Conservation (phyloP, 2,888 invertebrate species). For the Synanthedon myopaeformis region DNA sequence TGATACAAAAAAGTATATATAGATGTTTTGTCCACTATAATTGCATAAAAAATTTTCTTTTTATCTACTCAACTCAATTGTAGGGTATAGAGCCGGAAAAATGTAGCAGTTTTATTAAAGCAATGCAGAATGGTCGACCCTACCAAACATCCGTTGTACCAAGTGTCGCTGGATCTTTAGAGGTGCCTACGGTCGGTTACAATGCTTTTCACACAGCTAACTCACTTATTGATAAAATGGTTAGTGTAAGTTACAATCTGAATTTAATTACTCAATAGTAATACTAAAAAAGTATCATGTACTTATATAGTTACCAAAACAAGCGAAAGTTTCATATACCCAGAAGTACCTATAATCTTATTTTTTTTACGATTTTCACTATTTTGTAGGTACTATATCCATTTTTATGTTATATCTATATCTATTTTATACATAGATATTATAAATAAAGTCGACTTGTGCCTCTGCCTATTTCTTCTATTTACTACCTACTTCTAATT, state of each 20-base stretch:
- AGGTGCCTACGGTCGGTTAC: slow-evolving; percentile 26
- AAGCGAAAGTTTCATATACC: too few species aligned
- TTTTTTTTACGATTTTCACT: too few species aligned
- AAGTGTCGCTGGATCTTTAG: slow-evolving; percentile 22
- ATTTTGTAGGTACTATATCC: too few species aligned
- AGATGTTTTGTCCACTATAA: too few species aligned
- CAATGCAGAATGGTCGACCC: slow-evolving; percentile 30
- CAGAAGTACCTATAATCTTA: too few species aligned
- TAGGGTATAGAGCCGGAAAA: slow-evolving; percentile 31
- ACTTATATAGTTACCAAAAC: too few species aligned
- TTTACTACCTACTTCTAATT: too few species aligned
- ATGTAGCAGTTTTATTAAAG: slow-evolving; percentile 34
- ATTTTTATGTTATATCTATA: too few species aligned
- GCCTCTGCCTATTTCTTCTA: too few species aligned
- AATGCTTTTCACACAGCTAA: slow-evolving; percentile 39
- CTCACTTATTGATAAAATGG: slow-evolving; percentile 36
- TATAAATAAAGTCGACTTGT: too few species aligned
- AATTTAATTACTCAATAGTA: neutral
- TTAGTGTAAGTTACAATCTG: neutral
- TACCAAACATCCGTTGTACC: slow-evolving; percentile 14
- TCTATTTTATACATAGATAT: too few species aligned
- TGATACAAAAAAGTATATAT: neutral
- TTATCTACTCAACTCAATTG: neutral
- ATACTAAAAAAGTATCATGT: neutral
- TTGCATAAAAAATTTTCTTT: too few species aligned